These are phyloP conservation scores for Tauraco erythrolophus DNA, from an alignment of 2,113 vertebrate species.

Conservation along the genomic window DNA sequence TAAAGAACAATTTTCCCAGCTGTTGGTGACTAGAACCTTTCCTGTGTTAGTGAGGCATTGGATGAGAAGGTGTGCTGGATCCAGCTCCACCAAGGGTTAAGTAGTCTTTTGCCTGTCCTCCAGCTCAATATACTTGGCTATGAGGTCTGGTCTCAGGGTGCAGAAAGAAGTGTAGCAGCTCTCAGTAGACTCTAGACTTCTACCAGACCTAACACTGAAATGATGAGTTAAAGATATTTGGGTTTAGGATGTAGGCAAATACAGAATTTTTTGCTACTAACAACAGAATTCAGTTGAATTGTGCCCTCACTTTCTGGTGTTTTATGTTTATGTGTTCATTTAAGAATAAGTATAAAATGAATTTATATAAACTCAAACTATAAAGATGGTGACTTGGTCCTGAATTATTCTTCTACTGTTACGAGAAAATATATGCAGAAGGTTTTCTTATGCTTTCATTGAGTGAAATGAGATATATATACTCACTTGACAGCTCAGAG, in stretches of 20 bases:
- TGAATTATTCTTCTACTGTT: not conserved
- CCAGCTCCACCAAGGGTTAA: not conserved
- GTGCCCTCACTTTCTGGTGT: not conserved
- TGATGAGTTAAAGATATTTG: not conserved
- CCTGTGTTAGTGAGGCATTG: not conserved
- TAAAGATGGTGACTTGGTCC: not conserved
- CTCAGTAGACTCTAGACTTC: not conserved
- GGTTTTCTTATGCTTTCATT: not conserved
- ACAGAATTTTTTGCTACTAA: not conserved
- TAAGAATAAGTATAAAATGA: not conserved
- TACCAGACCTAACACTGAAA: not conserved
- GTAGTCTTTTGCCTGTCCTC: not conserved
- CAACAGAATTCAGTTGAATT: not conserved
- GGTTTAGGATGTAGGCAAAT: not conserved
- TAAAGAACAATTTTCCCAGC: not conserved
- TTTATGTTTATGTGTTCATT: not conserved
- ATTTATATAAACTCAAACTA: not conserved
- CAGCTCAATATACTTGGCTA: not conserved
- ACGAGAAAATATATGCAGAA: not conserved
- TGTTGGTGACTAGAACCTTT: not conserved
- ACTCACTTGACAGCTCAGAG: not conserved
- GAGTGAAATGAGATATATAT: not conserved
- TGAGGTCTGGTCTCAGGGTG: not conserved
- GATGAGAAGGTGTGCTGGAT: not conserved
- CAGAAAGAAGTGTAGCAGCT: not conserved